Evolutionary conservation across 2,113 vertebrate genomes (phyloP).

Genomic region (Panurus biarmicus): DNA sequence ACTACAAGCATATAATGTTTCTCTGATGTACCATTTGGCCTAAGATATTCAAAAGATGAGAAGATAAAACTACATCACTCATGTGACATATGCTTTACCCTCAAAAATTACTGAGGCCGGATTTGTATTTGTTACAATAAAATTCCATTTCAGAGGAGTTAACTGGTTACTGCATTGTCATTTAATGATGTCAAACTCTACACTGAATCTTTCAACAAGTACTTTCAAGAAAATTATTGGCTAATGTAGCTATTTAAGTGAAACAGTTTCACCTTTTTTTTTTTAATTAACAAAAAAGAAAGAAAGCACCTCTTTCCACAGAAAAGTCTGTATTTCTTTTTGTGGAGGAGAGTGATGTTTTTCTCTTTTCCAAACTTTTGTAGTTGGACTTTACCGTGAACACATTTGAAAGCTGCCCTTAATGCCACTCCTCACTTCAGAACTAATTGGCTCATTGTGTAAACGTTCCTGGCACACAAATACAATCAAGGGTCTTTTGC

Average conservation of each 20-base stretch:
- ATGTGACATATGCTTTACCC: neutral
- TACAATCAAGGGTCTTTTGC: neutral
- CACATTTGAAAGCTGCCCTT: neutral
- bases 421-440: neutral
- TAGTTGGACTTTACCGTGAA: neutral
- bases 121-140: neutral
- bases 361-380: neutral
- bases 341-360: neutral
- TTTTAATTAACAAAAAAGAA: neutral
- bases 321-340: neutral
- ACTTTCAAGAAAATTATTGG: neutral
- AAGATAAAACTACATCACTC: neutral
- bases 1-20: neutral
- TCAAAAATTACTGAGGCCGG: neutral
- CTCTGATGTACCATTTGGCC: neutral
- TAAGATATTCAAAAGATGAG: neutral
- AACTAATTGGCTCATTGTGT: neutral
- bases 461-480: constrained; percentile 2
- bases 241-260: neutral
- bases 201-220: neutral
- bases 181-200: neutral
- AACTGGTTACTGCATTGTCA: neutral
- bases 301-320: neutral
- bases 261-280: neutral
- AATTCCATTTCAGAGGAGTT: neutral